Conservation (phyloP, 2,113 vertebrate genomes). For the Aptenodytes patagonicus region DNA sequence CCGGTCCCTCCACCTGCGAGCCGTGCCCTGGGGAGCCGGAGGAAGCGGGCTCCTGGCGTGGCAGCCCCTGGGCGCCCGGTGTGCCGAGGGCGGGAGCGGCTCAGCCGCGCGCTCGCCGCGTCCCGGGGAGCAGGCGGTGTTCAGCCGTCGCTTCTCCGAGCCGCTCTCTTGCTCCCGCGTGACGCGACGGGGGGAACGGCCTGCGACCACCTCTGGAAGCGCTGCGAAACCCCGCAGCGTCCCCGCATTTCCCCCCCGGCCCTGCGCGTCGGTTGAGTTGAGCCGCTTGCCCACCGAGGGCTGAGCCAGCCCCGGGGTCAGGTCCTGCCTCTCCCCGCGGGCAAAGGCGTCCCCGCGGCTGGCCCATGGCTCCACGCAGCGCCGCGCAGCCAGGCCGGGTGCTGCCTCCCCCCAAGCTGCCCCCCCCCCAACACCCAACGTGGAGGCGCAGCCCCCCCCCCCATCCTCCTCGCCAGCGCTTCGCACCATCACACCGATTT, state of each 20-base stretch:
- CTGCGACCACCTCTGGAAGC: neutral
- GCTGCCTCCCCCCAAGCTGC: no score
- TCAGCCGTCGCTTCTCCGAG: neutral
- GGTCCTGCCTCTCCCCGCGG: neutral
- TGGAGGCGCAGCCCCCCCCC: no score
- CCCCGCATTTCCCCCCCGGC: neutral
- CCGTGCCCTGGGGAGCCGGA: rapidly evolving
- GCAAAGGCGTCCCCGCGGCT: no score
- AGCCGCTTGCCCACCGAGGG: neutral
- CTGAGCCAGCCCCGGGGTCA: neutral
- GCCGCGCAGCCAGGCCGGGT: neutral
- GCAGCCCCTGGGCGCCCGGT: neutral
- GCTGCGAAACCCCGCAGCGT: rapidly evolving
- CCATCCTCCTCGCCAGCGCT: no score
- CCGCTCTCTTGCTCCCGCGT: neutral
- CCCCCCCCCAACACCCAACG: no score
- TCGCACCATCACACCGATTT: no score
- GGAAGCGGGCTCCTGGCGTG: rapidly evolving
- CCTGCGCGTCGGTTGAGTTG: rapidly evolving
- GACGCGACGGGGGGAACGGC: rapidly evolving
- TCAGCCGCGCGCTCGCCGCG: rapidly evolving
- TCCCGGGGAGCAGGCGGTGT: neutral
- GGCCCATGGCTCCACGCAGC: neutral
- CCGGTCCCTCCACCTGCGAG: no score
- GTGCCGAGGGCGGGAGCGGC: rapidly evolving